Conservation (phyloP, 2,113 vertebrate genomes). For the Indicator indicator region DNA sequence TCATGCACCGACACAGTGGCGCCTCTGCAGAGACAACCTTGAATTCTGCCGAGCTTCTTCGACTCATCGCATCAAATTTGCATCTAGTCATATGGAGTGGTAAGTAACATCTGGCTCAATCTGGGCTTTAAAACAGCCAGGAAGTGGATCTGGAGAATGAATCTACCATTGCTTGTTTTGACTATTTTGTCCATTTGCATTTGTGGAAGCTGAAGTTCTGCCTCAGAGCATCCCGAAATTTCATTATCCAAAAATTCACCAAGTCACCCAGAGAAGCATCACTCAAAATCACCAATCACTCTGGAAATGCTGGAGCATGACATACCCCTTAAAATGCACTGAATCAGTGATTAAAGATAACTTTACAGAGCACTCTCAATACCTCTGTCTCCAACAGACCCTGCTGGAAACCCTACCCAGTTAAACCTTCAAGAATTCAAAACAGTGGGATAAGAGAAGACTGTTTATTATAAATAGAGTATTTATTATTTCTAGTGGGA, state of each 20-base stretch:
- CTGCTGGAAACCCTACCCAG: not conserved
- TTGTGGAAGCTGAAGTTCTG: not conserved
- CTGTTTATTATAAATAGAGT: not conserved
- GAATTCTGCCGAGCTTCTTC: not conserved
- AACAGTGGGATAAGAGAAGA: not conserved
- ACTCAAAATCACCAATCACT: not conserved
- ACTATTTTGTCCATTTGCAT: not conserved
- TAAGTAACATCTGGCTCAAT: not conserved
- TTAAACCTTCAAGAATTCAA: not conserved
- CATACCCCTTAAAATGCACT: not conserved
- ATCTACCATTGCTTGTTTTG: not conserved
- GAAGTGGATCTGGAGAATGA: not conserved
- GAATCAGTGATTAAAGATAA: not conserved
- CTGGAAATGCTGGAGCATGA: not conserved
- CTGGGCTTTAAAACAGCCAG: not conserved
- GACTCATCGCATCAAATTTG: not conserved
- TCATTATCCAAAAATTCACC: not conserved
- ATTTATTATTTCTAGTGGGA: not conserved
- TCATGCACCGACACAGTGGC: not conserved
- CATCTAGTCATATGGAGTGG: not conserved
- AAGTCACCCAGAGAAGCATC: not conserved
- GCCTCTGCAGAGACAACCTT: not conserved
- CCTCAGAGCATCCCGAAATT: not conserved
- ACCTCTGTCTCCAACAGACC: not conserved
- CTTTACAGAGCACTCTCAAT: not conserved